Percentiles rank a stretch among this genome's conserved stretches.
phyloP scores from a whole-genome alignment of 2,797 vertebrate genomes.

The Poliocrania exsul region DNA sequence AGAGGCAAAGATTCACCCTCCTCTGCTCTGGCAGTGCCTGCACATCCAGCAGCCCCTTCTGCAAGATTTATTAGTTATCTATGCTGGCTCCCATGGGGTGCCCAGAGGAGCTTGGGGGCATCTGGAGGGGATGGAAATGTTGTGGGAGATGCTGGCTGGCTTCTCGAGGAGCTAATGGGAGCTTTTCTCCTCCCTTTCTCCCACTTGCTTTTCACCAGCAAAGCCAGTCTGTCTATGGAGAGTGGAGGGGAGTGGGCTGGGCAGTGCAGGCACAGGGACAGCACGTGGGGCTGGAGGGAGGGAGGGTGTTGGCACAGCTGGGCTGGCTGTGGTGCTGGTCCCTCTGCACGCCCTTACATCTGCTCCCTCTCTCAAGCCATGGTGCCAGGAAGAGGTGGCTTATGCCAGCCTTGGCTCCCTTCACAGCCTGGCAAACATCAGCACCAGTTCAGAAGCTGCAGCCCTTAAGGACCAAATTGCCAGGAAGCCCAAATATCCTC shows the following conservation, averaged over 20 bases:
- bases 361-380: background rate
- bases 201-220: background rate
- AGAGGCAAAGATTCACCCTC: background rate
- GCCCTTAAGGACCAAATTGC: fast-evolving
- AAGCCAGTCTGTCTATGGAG: background rate
- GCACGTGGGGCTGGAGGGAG: background rate
- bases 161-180: background rate
- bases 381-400: fast-evolving
- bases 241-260: background rate
- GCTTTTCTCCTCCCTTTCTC: background rate
- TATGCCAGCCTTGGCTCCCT: background rate
- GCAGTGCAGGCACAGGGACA: background rate
- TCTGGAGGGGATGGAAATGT: background rate
- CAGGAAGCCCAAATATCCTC: background rate
- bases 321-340: background rate
- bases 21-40: background rate
- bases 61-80: background rate
- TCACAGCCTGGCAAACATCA: fast-evolving
- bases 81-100: background rate
- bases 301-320: background rate
- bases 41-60: background rate
- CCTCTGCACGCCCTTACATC: fast-evolving
- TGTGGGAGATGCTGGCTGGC: background rate
- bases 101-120: background rate
- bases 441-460: fast-evolving